Evolutionary conservation across 1,140 invertebrate genomes (phyloP), one percentile per base, ranked within the genome.

Genomic region (Trachymyrmex cornetzi): DNA sequence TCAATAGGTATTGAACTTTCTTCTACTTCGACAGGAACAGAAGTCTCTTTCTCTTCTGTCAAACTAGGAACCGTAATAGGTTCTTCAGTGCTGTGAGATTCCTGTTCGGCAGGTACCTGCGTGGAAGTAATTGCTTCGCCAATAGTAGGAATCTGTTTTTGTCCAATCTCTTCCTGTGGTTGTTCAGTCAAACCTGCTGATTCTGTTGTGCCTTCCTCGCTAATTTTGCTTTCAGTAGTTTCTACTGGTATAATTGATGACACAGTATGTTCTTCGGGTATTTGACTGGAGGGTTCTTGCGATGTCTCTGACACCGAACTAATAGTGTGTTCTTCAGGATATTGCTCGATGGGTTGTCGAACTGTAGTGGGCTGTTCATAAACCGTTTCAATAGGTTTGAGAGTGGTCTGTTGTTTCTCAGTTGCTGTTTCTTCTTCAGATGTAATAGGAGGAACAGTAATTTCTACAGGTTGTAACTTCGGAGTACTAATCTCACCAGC

Each of bases 311-410:
- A 77, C 55, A 77, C 75, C 74, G 93, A 92, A 57, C 91, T 69
- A 59, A 84, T 24, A 7, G 86, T 85, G 59, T 88, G 88, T 38
- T 77, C 91, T 89, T 87, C 71, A 69, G 77, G 74, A 63, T 92
- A 86, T 69, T 67, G 82, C 74, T 92, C 89, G 55, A 91, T 11
- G 79, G 77, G 48, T 87, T 94, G 93, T 81, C 93, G 92, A 71
- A 22, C 53, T 27, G 86, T 88, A 57, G 88, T 77, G 16, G 67
- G n/a, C 30, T 90, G 55, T 44, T 72, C 74, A 5, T 48, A 38
- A 34, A 38, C 34, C 27, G 59, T 50, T 63, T 89, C 67, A 22
- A 30, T 5, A 57, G 89, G 50, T 55, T 75, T 86, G 0, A 44
- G 12, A 6, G 89, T 90, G 19, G 77, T 77, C 19, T 75, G 80